Base-by-base conservation (phyloP, 2,888 invertebrate genomes). In the Drosophila emarginata region DNA sequence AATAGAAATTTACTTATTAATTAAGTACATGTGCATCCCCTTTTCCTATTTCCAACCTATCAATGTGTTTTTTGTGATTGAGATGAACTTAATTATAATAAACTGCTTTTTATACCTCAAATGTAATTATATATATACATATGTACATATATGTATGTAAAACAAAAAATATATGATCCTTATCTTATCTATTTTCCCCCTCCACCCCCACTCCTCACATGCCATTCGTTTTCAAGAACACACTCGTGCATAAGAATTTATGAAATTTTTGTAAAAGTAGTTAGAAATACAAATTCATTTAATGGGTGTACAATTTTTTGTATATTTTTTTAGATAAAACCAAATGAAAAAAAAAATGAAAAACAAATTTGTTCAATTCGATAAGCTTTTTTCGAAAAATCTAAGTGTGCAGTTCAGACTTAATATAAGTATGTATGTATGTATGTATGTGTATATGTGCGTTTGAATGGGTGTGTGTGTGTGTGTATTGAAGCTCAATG, bases 361-460 rank as follows among this genome's bases (percentile, higher is more conserved):
- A 79, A 77, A 67, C 72, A 78, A 69, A 37, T 67, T 67, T 79
- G 76, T 81, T 81, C 57, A 78, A 78, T 74, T 80, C 45, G 74
- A 74, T 80, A 71, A 59, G 67, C 78, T 72, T 78, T 54, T 75
- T 78, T 68, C 64, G 54, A 77, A 64, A 64, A 70, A 78, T 82
- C 82, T 82, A 71, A 79, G 80, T 80, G 80, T 80, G 78, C 76
- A 82, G 72, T 76, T 77, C 28, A 68, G 37, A 59, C 18, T 21
- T 36, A 2, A 45, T 23, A 9, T 6, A 32, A 40, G 2, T 32
- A n/a, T 18, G 23, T 51, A 12, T 51, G n/a, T 12, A 15, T 15
- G 15, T 40, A 5, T 37, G 37, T 37, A 4, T 37, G 37, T 51
- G 23, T 23, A 26, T 28, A 53, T 53, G 52, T 53, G 52, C 14